Conservation (phyloP, 2,888 invertebrate genomes). For the Nephrotoma flavescens region DNA sequence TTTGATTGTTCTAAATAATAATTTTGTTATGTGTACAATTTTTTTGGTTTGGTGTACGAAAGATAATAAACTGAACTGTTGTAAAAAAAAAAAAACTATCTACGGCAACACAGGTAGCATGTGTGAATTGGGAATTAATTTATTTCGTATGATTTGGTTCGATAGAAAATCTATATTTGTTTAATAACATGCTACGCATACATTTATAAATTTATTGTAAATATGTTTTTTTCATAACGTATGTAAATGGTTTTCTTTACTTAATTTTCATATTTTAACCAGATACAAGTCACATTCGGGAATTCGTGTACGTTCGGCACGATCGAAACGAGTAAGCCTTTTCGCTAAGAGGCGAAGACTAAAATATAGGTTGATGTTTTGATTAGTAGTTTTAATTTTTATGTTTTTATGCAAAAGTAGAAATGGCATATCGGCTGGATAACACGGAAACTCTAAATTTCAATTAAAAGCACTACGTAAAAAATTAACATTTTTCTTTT, state of each 20-base stretch:
- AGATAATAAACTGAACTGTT: background rate
- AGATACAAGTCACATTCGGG: background rate
- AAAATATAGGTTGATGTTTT: background rate
- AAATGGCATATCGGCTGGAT: background rate
- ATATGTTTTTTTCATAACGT: background rate
- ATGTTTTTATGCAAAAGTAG: background rate
- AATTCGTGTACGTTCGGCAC: background rate
- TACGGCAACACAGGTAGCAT: constrained; percentile 4
- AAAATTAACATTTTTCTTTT: no score
- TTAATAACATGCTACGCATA: background rate
- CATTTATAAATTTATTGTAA: background rate
- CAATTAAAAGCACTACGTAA: no score
- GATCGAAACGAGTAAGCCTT: background rate
- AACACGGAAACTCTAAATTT: no score
- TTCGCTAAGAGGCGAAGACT: background rate
- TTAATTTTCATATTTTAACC: background rate
- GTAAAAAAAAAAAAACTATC: background rate
- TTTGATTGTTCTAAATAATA: background rate
- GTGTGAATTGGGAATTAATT: constrained; percentile 5
- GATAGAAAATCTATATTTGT: background rate
- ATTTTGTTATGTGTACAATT: background rate
- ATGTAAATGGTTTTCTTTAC: background rate
- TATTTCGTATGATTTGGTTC: background rate
- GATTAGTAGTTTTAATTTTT: background rate
- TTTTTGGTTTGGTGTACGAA: background rate